phyloP scores from a whole-genome alignment of 2,113 vertebrate species.

The Aphelocoma coerulescens region DNA sequence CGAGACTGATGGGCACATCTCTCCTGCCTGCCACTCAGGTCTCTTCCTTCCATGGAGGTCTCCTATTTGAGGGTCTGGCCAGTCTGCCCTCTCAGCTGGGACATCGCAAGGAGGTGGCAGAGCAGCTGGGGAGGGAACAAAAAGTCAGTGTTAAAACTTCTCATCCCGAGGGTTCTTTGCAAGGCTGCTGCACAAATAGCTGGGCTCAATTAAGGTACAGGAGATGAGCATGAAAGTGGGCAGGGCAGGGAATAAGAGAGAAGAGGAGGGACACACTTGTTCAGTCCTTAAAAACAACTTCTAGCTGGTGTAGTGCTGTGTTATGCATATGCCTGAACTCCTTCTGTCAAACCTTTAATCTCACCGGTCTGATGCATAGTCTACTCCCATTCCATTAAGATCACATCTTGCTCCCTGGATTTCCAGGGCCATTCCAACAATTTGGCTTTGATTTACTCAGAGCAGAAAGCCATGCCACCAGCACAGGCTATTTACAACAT shows the following conservation, averaged over 20 bases:
- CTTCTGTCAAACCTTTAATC: neutral
- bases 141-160: neutral
- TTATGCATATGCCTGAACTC: neutral
- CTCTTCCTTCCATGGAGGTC: neutral
- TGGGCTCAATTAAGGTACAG: neutral
- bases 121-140: neutral
- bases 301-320: neutral
- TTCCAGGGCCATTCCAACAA: neutral
- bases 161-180: neutral
- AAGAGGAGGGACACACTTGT: neutral
- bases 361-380: neutral
- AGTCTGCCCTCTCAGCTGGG: neutral
- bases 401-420: neutral
- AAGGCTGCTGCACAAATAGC: neutral
- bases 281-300: neutral
- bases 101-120: neutral
- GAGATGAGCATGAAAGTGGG: neutral
- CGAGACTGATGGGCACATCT: neutral
- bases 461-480: neutral
- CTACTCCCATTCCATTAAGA: neutral
- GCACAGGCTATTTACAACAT: neutral
- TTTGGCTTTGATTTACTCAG: neutral
- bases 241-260: neutral
- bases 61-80: neutral
- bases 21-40: neutral